phyloP scores from a whole-genome alignment of 2,888 invertebrate genomes.

The Athalia circularis region DNA sequence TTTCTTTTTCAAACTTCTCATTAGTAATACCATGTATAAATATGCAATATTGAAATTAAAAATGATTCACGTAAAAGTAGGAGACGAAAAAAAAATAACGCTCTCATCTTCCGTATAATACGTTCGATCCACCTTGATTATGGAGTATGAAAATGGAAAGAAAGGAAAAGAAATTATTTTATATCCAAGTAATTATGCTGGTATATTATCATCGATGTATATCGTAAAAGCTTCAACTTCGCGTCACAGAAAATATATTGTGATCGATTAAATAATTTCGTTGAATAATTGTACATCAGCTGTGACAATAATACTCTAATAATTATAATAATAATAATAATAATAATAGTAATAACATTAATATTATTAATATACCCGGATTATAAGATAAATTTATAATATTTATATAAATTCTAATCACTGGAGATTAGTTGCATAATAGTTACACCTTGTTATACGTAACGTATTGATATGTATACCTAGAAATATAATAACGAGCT shows the following conservation, averaged over 20 bases:
- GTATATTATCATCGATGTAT: too few relatives aligned
- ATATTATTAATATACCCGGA: not conserved
- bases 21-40: not conserved
- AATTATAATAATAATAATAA: not conserved
- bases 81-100: too few relatives aligned
- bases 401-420: not conserved
- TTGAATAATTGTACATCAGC: not conserved
- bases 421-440: too few relatives aligned
- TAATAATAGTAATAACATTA: not conserved
- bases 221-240: not conserved
- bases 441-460: too few relatives aligned
- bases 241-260: slow-evolving; percentile 5
- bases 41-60: not conserved
- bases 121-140: too few relatives aligned
- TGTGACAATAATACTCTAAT: slow-evolving; percentile 25
- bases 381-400: not conserved
- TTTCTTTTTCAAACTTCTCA: not conserved
- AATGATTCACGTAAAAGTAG: too few relatives aligned
- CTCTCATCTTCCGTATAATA: too few relatives aligned
- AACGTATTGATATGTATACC: too few relatives aligned
- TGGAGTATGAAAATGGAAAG: too few relatives aligned
- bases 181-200: too few relatives aligned
- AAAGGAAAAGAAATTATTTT: too few relatives aligned
- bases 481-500: too few relatives aligned
- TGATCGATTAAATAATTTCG: not conserved